phyloP scores from a whole-genome alignment of 2,797 vertebrate genomes.

The Ciconia nigra region DNA sequence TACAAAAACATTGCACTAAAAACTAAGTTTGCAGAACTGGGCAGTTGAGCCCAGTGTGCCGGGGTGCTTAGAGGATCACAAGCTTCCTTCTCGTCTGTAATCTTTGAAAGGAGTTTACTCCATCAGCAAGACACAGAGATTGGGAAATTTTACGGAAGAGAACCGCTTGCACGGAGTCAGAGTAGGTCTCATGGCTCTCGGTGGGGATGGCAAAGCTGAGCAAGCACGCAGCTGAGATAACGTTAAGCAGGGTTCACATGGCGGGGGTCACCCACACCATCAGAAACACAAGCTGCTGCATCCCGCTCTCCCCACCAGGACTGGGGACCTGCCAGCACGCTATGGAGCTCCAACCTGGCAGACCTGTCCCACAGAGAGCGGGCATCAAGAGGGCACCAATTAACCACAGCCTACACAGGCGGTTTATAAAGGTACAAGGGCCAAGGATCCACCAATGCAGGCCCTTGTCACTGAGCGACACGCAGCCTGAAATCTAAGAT shows the following conservation, averaged over 20 bases:
- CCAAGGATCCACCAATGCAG: background rate
- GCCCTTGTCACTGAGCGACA: background rate
- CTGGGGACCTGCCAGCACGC: background rate
- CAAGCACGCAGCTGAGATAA: background rate
- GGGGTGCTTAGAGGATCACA: background rate
- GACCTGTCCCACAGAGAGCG: background rate
- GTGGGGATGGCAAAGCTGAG: background rate
- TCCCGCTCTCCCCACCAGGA: background rate
- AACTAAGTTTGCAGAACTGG: background rate
- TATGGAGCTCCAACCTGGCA: background rate
- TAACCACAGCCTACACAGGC: background rate
- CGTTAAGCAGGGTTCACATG: background rate
- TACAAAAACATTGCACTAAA: background rate
- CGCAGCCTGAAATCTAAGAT: background rate
- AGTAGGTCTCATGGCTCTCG: background rate
- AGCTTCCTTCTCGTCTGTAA: background rate
- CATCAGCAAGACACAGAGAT: background rate
- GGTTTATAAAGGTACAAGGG: background rate
- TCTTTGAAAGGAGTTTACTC: background rate
- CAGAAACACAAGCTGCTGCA: background rate
- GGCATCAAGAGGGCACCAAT: background rate
- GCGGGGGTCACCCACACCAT: background rate
- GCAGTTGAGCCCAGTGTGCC: background rate
- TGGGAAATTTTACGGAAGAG: background rate
- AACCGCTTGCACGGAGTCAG: rapidly evolving